phyloP scores from a whole-genome alignment of 2,797 vertebrate species.

The Xyrichtys novacula region DNA sequence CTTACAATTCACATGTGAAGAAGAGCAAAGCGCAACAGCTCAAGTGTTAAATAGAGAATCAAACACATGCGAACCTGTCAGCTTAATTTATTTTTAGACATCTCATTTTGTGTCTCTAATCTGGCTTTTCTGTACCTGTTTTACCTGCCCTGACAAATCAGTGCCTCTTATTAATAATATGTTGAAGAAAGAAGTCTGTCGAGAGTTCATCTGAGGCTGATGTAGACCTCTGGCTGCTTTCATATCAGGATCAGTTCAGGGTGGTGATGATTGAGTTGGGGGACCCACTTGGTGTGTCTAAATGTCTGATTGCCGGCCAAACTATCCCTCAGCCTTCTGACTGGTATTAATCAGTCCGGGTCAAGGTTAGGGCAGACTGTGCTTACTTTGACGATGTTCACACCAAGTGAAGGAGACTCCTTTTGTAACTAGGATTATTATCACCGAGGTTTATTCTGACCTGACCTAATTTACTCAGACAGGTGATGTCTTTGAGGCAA shows the following conservation, averaged over 20 bases:
- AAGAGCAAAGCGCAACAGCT: no score
- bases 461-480: no score
- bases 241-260: slow-evolving; percentile 13
- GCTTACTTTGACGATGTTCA: not conserved
- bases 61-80: no score
- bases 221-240: not conserved
- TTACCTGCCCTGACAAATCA: not conserved
- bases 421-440: not conserved
- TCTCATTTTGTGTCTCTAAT: no score
- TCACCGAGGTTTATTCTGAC: no score
- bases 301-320: slow-evolving; percentile 1
- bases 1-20: not conserved
- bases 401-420: not conserved
- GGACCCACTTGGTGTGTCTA: slow-evolving; percentile 3
- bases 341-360: not conserved
- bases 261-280: slow-evolving; percentile 1
- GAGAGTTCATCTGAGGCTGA: not conserved
- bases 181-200: not conserved
- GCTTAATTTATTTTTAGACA: no score
- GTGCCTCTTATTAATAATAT: not conserved
- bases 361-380: not conserved
- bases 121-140: no score
- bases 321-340: not conserved
- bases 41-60: no score
- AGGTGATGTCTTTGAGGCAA: no score